Conservation (phyloP, 1,140 invertebrate genomes). For the Belonocnema kinseyi region DNA sequence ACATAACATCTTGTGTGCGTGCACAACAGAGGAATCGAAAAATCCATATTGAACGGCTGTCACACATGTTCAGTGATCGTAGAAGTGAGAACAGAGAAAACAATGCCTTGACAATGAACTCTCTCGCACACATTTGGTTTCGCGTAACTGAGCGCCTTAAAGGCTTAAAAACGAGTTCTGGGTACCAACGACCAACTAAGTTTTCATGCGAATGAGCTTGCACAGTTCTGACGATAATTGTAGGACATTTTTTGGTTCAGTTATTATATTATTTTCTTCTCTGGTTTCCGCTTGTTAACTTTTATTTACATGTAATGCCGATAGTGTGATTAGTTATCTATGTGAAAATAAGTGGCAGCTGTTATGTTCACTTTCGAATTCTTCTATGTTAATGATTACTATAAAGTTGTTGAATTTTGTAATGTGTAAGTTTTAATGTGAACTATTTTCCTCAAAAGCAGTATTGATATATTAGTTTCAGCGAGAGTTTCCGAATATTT, state of each 20-base stretch:
- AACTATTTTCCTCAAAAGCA: no score
- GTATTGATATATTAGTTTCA: no score
- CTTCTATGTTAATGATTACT: no score
- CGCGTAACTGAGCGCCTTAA: conserved; percentile 13
- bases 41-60: conserved; percentile 24
- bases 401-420: no score
- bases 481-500: neutral
- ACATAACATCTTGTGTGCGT: conserved; percentile 12
- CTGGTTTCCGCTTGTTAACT: neutral
- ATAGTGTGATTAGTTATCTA: neutral
- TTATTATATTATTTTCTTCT: neutral
- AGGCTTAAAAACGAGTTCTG: conserved; percentile 11
- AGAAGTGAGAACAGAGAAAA: conserved; percentile 6
- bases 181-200: neutral
- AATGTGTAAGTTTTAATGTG: no score
- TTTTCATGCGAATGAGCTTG: neutral
- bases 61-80: conserved; percentile 13
- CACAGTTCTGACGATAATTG: neutral
- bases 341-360: no score
- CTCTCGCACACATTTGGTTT: conserved; percentile 1
- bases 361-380: no score
- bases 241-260: neutral
- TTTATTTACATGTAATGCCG: neutral
- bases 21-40: conserved; percentile 5
- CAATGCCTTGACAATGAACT: conserved; percentile 26